A percentile compares a stretch with the other conserved stretches of the same genome.
Conservation (phyloP, 2,888 invertebrate genomes). For the Diaperis boleti region DNA sequence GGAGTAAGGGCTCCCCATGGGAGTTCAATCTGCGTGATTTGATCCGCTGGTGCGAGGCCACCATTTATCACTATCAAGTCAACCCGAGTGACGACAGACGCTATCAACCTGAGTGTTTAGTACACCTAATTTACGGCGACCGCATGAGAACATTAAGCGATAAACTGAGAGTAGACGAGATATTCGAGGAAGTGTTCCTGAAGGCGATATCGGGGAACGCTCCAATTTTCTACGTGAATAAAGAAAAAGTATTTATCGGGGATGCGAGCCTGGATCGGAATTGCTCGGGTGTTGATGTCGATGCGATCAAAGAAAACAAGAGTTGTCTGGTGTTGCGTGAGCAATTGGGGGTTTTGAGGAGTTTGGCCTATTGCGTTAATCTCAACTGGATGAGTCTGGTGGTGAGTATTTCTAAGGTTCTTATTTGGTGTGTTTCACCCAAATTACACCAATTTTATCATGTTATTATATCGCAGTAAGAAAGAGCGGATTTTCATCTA, state of each 20-base stretch:
- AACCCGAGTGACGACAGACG: slow-evolving; percentile 44
- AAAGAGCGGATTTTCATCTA: too few species aligned
- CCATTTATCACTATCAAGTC: slow-evolving; percentile 66
- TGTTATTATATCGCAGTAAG: too few species aligned
- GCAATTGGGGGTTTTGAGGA: slow-evolving; percentile 79
- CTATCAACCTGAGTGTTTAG: slow-evolving; percentile 69
- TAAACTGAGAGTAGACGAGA: slow-evolving; percentile 74
- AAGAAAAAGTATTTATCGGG: slow-evolving; percentile 73
- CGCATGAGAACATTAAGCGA: slow-evolving; percentile 87
- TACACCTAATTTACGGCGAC: slow-evolving; percentile 86
- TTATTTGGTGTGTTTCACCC: too few species aligned
- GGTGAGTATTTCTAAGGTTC: too few species aligned
- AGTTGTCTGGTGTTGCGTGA: slow-evolving; percentile 67
- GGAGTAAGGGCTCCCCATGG: slow-evolving; percentile 89
- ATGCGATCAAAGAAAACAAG: slow-evolving; percentile 57
- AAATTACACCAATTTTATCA: too few species aligned
- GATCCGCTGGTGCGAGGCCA: slow-evolving; percentile 90
- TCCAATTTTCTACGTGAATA: slow-evolving; percentile 73
- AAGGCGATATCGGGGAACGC: slow-evolving; percentile 69
- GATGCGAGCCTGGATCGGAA: slow-evolving; percentile 69
- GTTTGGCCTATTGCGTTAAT: slow-evolving; percentile 86
- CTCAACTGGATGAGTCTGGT: slow-evolving; percentile 94
- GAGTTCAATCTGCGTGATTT: slow-evolving; percentile 98
- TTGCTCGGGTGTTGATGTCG: slow-evolving; percentile 46
- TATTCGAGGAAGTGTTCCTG: slow-evolving; percentile 68